phyloP scores from a whole-genome alignment of 53 echinoderm and acorn worm genomes.

The Actinopyga echinites region DNA sequence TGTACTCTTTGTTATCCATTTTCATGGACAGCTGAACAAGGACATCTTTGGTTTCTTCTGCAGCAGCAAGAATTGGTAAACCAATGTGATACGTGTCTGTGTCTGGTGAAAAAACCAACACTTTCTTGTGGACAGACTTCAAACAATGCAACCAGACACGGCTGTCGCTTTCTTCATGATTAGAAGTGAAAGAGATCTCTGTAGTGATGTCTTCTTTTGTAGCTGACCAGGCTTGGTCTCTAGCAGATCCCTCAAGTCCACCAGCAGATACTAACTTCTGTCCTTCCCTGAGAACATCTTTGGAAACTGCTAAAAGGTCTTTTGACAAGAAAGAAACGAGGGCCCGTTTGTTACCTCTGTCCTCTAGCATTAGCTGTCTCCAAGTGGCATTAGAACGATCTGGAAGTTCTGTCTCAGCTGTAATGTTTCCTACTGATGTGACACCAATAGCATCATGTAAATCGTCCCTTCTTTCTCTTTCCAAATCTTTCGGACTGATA shows the following conservation, averaged over 20 bases:
- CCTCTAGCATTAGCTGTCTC: neutral
- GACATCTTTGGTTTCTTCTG: neutral
- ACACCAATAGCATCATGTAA: no score
- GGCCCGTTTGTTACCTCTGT: neutral
- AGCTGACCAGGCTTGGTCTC: neutral
- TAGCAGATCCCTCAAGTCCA: conserved; percentile 23
- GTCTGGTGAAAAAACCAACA: conserved; percentile 29
- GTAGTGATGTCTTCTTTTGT: neutral
- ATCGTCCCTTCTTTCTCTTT: conserved; percentile 39
- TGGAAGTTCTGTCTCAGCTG: neutral
- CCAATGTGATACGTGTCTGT: conserved; percentile 45
- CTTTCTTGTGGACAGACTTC: neutral
- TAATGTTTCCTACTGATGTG: neutral
- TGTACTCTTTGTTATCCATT: neutral
- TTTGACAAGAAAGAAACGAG: neutral
- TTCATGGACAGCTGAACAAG: conserved; percentile 11
- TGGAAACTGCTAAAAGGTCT: neutral
- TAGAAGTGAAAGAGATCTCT: neutral
- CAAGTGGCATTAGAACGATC: neutral
- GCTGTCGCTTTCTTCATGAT: conserved; percentile 46
- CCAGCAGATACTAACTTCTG: conserved; percentile 32
- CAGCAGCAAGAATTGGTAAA: neutral
- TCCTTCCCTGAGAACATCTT: neutral
- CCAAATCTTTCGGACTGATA: conserved; percentile 48
- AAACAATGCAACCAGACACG: conserved; percentile 27